A percentile compares a stretch with the other conserved stretches of the same genome.
Conservation (phyloP, 2,113 vertebrate genomes). For the Oreochromis niloticus region DNA sequence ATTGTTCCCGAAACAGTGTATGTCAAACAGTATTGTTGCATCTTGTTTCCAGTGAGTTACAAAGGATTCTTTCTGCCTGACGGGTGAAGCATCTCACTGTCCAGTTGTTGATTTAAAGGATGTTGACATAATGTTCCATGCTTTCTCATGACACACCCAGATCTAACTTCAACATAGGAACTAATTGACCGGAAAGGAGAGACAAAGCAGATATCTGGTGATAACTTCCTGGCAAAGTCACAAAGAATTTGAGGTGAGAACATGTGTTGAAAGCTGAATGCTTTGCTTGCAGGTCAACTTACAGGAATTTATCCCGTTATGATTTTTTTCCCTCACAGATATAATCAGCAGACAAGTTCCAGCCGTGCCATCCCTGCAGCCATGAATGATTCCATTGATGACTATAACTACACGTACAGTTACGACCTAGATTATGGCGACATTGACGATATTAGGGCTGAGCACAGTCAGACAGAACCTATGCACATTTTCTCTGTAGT, state of each 20-base stretch:
- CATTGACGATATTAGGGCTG: slow-evolving; percentile 40
- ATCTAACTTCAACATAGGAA: slow-evolving; percentile 13
- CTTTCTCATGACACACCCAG: slow-evolving; percentile 38
- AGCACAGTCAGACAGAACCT: slow-evolving; percentile 58
- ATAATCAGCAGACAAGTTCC: not conserved
- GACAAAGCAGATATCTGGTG: not conserved
- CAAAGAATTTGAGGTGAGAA: not conserved
- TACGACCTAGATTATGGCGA: slow-evolving; percentile 62
- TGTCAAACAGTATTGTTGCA: not conserved
- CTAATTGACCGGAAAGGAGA: not conserved
- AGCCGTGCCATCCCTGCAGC: not conserved
- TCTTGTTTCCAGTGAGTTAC: slow-evolving; percentile 5
- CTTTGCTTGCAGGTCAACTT: not conserved
- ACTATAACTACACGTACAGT: slow-evolving; percentile 65
- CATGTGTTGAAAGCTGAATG: not conserved
- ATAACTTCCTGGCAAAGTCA: not conserved
- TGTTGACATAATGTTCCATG: slow-evolving; percentile 47
- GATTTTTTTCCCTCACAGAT: not conserved
- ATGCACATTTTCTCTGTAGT: slow-evolving; percentile 84
- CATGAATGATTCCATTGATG: slow-evolving; percentile 27
- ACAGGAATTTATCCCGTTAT: not conserved
- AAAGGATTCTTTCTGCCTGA: not conserved
- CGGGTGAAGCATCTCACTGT: not conserved
- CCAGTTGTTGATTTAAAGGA: slow-evolving; percentile 8
- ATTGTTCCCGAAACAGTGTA: not conserved